Percentiles rank a stretch among this genome's conserved stretches.
phyloP scores from a whole-genome alignment of 2,113 vertebrate genomes.

The Eudorcas thomsonii region DNA sequence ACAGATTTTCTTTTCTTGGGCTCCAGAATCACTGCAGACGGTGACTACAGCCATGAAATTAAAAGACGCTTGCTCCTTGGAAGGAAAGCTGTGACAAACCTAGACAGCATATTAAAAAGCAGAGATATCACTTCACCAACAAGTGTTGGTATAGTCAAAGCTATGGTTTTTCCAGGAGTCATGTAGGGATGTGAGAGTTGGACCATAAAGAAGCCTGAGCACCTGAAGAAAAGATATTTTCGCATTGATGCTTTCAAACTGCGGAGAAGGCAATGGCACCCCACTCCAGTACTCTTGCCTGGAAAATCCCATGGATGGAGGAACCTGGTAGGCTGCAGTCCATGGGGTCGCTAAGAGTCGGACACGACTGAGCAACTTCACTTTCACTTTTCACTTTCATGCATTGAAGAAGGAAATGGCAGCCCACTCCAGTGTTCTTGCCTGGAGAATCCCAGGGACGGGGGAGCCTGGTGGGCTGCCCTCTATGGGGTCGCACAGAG shows the following conservation, averaged over 20 bases:
- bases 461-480: too few species aligned
- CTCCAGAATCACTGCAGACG: not conserved
- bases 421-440: too few species aligned
- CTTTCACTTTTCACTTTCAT: too few species aligned
- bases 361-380: too few species aligned
- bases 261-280: too few species aligned
- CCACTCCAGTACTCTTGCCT: too few species aligned
- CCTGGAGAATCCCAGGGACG: too few species aligned
- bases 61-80: not conserved
- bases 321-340: too few species aligned
- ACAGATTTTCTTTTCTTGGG: not conserved
- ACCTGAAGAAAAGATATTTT: not conserved
- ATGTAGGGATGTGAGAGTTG: not conserved
- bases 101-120: not conserved
- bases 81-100: not conserved
- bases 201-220: not conserved
- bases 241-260: not conserved
- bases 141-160: not conserved
- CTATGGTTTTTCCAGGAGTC: not conserved
- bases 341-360: too few species aligned
- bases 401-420: too few species aligned
- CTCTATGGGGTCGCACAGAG: too few species aligned
- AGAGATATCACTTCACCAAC: not conserved
- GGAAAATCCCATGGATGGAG: too few species aligned
- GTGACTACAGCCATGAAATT: not conserved